Evolutionary conservation across 2,113 vertebrate genomes (phyloP), one percentile per base, ranked within the genome.

Genomic region (Notothenia rossii): DNA sequence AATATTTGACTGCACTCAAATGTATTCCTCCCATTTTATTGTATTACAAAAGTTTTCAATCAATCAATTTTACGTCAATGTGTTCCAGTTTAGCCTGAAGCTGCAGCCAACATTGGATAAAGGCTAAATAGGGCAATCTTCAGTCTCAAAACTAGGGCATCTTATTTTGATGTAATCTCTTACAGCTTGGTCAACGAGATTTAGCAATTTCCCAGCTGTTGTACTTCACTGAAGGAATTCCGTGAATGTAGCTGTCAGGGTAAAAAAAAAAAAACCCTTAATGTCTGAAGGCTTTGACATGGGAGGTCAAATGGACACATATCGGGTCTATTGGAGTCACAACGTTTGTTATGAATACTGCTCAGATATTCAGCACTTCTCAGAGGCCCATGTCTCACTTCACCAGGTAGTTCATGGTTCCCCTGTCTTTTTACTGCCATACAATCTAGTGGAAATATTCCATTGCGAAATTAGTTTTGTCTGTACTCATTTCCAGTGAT

Each of bases 151-250:
- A 68, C 49, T 77, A 65, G 79, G 76, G 40, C 81, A 77, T 84
- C 53, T 83, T 76, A 72, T 86, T 76, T 86, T 60, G 25, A 61
- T 46, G 62, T 66, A 33, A 10, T 50, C 5, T 46, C 1, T 81
- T 53, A 79, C 53, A 67, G 60, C 59, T 74, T 49, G 72, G 50
- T 54, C 72, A 69, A 87, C 75, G 64, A 75, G 79, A 86, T 77
- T 92, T 85, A 81, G 81, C 46, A 83, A 76, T 86, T 78, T 61
- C 88, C 75, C 93, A 94, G 93, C 93, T 95, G 94, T 83, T 88
- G 62, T 69, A 68, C 18, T 79, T 72, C 81, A 61, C 85, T 65
- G 71, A 33, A 86, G 90, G 90, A 92, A 92, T 91, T 72, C 29
- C 5, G 25, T 69, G 90, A 90, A 91, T 89, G 83, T 86, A 51